Base-by-base conservation (phyloP, 2,888 invertebrate species). In the Trachelus troglodyta region DNA sequence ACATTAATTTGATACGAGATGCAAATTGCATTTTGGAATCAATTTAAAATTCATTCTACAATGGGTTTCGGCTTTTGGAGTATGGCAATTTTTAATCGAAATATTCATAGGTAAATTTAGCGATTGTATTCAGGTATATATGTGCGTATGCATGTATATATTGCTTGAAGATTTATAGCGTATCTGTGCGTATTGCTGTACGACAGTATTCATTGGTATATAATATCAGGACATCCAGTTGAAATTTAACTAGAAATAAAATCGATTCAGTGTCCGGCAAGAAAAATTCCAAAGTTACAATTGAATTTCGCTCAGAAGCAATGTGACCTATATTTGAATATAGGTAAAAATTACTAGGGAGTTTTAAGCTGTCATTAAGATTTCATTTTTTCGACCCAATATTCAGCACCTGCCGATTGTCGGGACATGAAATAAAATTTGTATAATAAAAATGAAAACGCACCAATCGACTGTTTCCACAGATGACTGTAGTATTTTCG, bases 31-130 rank as follows among this genome's bases (percentile, higher is more conserved):
- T 74, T 37, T 34, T 31, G 34, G 11, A 74, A 81, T 82, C 80
- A 80, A 81, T 81, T 82, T 81, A 80, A 82, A 82, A 80, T 80
- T 82, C 80, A 79, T 77, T 79, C 76, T 76, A 78, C 79, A 79
- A 75, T 73, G 79, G 33, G n/a, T 69, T 56, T 34, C 40, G 69
- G 75, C 69, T 75, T 68, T 35, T 69, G 77, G 76, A 77, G 74
- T 23, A 56, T 23, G 6, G 77, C 77, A 78, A 79, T 79, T 82
- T 79, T 79, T 78, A 78, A 81, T 82, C 78, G 77, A 82, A 82
- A 81, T 81, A 80, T 79, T 79, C 56, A 56, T 56, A 23, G 56
- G 6, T 23, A 56, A 56, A 23, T 23, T 56, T 56, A 40, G 6
- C 40, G 40, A 40, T 15, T 40, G 4, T 40, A 4, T 37, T 37